A percentile compares a stretch with the other conserved stretches of the same genome.
Evolutionary conservation across 2,113 vertebrate genomes (phyloP).

Genomic region (Hydropotes inermis): DNA sequence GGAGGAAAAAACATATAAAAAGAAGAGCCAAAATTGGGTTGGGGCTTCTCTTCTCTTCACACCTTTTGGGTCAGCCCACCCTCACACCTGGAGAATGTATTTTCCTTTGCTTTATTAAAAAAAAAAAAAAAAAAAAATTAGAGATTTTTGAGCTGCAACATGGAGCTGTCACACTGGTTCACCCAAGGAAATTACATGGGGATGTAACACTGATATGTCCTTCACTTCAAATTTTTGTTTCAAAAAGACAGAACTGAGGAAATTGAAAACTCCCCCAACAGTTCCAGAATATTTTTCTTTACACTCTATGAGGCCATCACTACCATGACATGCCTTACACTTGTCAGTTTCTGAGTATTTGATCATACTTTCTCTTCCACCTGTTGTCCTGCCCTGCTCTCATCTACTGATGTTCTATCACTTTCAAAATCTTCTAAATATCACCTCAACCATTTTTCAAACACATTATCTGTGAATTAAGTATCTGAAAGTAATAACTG

Average conservation of each 20-base stretch:
- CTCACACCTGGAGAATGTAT: not conserved
- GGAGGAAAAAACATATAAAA: not conserved
- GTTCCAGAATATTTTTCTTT: not conserved
- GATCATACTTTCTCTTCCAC: not conserved
- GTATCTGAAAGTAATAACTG: not conserved
- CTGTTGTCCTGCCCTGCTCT: not conserved
- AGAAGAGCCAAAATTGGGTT: not conserved
- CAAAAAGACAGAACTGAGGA: not conserved
- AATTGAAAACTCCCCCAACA: not conserved
- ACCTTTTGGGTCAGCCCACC: not conserved
- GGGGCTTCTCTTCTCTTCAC: not conserved
- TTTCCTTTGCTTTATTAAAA: not conserved
- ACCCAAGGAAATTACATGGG: not conserved
- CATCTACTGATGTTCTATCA: not conserved
- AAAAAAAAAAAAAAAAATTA: not conserved
- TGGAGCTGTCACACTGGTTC: not conserved
- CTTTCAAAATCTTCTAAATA: not conserved
- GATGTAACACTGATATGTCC: not conserved
- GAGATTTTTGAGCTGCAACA: not conserved
- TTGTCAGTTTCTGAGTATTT: not conserved
- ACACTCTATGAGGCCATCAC: not conserved
- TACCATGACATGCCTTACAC: accelerated
- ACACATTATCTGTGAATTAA: not conserved
- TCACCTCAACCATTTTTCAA: not conserved
- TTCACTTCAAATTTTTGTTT: not conserved